phyloP scores from a whole-genome alignment of 2,797 vertebrate species.

The Toxotes lorentzi region DNA sequence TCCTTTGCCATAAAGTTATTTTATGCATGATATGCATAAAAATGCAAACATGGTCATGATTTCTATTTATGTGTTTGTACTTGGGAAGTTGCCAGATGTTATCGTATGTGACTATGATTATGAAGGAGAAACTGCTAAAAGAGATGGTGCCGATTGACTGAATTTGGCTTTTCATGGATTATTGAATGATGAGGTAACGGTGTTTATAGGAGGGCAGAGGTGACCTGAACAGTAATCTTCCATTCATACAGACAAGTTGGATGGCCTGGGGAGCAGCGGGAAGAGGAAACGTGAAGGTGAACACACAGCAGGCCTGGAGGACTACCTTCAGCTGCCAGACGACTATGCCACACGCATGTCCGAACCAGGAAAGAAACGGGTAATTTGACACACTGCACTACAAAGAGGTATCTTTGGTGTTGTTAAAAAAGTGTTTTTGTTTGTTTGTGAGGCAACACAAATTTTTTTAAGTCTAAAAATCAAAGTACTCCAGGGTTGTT shows the following conservation, averaged over 20 bases:
- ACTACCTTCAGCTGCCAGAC: slow-evolving; percentile 98
- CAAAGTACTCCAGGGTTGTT: neutral
- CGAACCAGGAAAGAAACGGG: slow-evolving; percentile 98
- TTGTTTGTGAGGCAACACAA: neutral
- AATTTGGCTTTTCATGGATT: neutral
- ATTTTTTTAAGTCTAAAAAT: neutral
- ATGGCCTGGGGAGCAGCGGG: slow-evolving; percentile 92
- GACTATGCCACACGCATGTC: slow-evolving; percentile 97
- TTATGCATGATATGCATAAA: neutral
- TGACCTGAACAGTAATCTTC: slow-evolving; percentile 43
- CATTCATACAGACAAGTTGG: slow-evolving; percentile 93
- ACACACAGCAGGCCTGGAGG: slow-evolving; percentile 91
- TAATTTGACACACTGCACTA: slow-evolving; percentile 73
- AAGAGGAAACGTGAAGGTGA: slow-evolving; percentile 96
- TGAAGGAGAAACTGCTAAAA: slow-evolving; percentile 5
- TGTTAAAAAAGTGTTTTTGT: neutral
- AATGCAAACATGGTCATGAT: neutral
- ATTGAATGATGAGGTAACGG: neutral
- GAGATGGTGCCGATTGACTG: neutral
- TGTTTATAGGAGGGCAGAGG: neutral
- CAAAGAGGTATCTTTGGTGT: neutral
- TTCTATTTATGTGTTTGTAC: neutral
- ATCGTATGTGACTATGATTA: neutral
- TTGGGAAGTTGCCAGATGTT: neutral
- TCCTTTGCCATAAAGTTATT: neutral